Base-by-base conservation (phyloP, 2,888 invertebrate genomes). In the Phaonia tiefii region DNA sequence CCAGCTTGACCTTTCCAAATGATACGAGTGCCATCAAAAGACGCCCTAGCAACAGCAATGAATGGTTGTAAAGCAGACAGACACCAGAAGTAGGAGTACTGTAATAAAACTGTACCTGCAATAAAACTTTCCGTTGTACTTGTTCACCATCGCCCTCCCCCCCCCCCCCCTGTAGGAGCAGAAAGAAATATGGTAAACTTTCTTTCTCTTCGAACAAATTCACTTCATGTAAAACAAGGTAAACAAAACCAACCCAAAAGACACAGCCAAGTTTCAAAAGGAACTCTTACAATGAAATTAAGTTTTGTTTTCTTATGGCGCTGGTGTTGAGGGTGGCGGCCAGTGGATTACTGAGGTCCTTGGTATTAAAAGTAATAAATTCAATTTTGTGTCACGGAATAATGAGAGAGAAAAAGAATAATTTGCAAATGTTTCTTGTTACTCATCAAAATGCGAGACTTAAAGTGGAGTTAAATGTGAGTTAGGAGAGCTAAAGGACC, bases 61-160 rank as follows among this genome's bases (percentile, higher is more conserved):
- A n/a, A n/a, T n/a, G n/a, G n/a, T n/a, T n/a, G n/a, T n/a, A n/a
- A 11, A 44, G 44, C 11, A 44, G 44, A 44, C 11, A 39, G 8
- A 51, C 67, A 67, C 22, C 51, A 4, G 54, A n/a, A n/a, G n/a
- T n/a, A n/a, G n/a, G n/a, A 31, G 20, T 51, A 39, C 51, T 51
- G 37, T 54, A 54, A 67, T 67, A 67, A 54, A 67, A 67, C 51
- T 67, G 22, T 51, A 67, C 37, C 51, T 51, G 67, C 67, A 67
- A 67, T 67, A 67, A 67, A 51, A 67, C 51, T 67, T 67, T 67
- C 4, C 31, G 31, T 31, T 31, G 3, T 31, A 31, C 26, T 54
- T 56, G 22, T n/a, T 26, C n/a, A 4, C 22, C 22, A 26, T 25
- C 22, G 31, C 13, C 25, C 56, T n/a, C n/a, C n/a, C n/a, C n/a